Percentiles rank a stretch among this genome's conserved stretches.
phyloP scores from a whole-genome alignment of 2,888 invertebrate genomes.

The Apoderus coryli region DNA sequence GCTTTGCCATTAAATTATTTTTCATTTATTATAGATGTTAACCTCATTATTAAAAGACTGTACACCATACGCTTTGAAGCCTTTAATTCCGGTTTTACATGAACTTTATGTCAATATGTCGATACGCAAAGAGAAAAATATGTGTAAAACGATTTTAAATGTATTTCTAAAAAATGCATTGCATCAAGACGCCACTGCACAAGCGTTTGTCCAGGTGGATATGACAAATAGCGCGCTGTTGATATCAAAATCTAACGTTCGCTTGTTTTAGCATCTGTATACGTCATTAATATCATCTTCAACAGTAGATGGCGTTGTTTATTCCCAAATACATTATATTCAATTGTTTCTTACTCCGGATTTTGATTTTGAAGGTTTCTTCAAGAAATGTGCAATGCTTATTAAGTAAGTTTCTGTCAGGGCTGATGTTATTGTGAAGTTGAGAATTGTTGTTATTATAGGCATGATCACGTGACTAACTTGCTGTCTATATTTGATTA shows the following conservation, averaged over 20 bases:
- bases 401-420: conserved; percentile 15
- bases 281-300: conserved; percentile 14
- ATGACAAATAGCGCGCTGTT: too few relatives aligned
- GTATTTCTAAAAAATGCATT: conserved; percentile 19
- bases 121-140: conserved; percentile 13
- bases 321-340: conserved; percentile 18
- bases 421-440: background rate
- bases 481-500: conserved; percentile 14
- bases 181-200: conserved; percentile 18
- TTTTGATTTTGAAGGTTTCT: conserved; percentile 18
- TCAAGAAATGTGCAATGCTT: conserved; percentile 16
- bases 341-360: conserved; percentile 18
- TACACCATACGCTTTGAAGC: conserved; percentile 18
- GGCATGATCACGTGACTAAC: conserved; percentile 16
- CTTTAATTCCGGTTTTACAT: conserved; percentile 16
- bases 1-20: too few relatives aligned
- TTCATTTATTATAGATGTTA: too few relatives aligned
- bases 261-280: conserved; percentile 19
- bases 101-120: conserved; percentile 16
- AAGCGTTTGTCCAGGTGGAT: conserved; percentile 15
- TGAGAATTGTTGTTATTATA: conserved; percentile 14
- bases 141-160: conserved; percentile 16
- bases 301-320: conserved; percentile 14
- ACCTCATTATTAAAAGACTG: conserved; percentile 17
- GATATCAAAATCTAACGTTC: too few relatives aligned